phyloP scores from a whole-genome alignment of 2,113 vertebrate species.

The Herpailurus yagouaroundi region DNA sequence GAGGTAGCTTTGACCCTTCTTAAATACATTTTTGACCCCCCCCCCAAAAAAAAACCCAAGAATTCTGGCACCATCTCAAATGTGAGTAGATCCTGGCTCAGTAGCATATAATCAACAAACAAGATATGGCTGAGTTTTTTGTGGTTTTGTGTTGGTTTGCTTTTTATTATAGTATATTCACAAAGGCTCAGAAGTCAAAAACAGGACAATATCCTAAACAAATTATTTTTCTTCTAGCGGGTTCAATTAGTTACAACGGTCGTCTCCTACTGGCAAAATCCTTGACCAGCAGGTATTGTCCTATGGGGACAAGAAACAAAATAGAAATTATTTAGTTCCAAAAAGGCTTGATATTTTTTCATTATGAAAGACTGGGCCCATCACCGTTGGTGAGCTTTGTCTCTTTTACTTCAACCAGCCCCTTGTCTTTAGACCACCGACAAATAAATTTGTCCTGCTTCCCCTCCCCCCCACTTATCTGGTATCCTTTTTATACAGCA shows the following conservation, averaged over 20 bases:
- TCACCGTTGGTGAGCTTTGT: not conserved
- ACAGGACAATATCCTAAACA: not conserved
- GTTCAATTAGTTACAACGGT: not conserved
- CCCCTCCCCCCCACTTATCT: not conserved
- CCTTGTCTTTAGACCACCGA: not conserved
- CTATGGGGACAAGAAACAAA: not conserved
- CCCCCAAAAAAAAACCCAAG: not conserved
- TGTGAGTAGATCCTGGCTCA: rapidly evolving
- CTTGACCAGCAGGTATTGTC: not conserved
- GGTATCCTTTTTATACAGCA: not conserved
- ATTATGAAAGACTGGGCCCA: not conserved
- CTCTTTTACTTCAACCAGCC: not conserved
- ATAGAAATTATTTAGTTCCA: not conserved
- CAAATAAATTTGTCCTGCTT: not conserved
- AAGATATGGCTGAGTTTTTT: not conserved
- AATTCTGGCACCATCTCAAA: not conserved
- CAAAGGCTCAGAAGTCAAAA: not conserved
- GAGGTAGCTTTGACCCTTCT: not conserved
- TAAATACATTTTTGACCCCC: not conserved
- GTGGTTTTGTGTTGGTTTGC: not conserved
- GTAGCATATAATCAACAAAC: rapidly evolving
- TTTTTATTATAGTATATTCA: not conserved
- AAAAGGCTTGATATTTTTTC: not conserved
- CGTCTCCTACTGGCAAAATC: rapidly evolving
- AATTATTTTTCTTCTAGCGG: not conserved